Conservation (phyloP, 2,888 invertebrate genomes). For the Yponomeuta malinellus region DNA sequence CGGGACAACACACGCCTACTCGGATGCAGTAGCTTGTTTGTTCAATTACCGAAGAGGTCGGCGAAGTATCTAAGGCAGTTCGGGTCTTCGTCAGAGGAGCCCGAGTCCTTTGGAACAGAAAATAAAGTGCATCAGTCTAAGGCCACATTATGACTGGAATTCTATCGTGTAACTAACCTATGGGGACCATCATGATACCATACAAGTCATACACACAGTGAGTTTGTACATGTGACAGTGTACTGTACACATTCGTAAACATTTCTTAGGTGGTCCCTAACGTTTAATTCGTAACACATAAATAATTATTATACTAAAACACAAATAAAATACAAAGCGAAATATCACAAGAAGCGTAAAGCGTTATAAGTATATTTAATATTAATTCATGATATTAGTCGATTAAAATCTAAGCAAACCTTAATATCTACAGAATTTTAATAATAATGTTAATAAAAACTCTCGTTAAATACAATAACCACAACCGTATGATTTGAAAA, state of each 20-base stretch:
- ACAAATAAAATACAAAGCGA: conserved; percentile 64
- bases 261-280: neutral
- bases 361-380: conserved; percentile 30
- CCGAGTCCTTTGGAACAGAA: conserved; percentile 62
- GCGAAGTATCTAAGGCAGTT: conserved; percentile 84
- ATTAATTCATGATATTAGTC: neutral
- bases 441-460: conserved; percentile 5
- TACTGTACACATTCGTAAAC: neutral
- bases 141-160: neutral
- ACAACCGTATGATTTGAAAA: conserved; percentile 2
- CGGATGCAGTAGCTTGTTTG: conserved; percentile 16
- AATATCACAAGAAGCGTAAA: conserved; percentile 70
- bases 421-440: conserved; percentile 7
- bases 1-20: conserved; percentile 2
- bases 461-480: conserved; percentile 12
- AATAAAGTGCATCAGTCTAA: conserved; percentile 43
- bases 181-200: neutral
- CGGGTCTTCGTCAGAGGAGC: conserved; percentile 73
- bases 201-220: conserved; percentile 1
- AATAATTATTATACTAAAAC: conserved; percentile 30
- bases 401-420: conserved; percentile 4
- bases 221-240: conserved; percentile 4
- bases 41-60: conserved; percentile 78
- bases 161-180: neutral
- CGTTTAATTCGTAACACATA: neutral